A percentile compares a stretch with the other conserved stretches of the same genome.
Conservation (phyloP, 2,888 invertebrate species). For the Pandemis heparana region DNA sequence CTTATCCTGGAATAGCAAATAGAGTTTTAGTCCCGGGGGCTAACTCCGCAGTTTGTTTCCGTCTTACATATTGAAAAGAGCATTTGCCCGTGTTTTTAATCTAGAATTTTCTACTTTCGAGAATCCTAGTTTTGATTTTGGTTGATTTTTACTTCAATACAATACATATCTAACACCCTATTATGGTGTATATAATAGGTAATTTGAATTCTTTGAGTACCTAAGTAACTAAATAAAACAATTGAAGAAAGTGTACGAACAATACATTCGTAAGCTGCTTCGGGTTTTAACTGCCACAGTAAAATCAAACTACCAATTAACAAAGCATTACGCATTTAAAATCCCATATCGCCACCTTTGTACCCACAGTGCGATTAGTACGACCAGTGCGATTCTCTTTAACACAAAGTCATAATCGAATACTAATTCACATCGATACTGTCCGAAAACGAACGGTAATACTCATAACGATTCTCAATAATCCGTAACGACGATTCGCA, state of each 20-base stretch:
- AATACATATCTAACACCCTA: too few species aligned
- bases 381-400: background rate
- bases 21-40: slow-evolving; percentile 11
- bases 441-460: slow-evolving; percentile 26
- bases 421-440: slow-evolving; percentile 21
- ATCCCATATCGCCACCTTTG: background rate
- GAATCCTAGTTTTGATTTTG: too few species aligned
- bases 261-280: background rate
- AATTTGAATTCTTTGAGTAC: background rate
- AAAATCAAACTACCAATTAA: background rate
- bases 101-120: background rate
- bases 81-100: slow-evolving; percentile 4
- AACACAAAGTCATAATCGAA: slow-evolving; percentile 9
- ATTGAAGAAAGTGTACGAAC: background rate
- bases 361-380: background rate
- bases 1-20: slow-evolving; percentile 24
- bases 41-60: slow-evolving; percentile 13
- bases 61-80: slow-evolving; percentile 14
- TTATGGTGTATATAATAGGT: too few species aligned
- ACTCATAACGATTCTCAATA: slow-evolving; percentile 24
- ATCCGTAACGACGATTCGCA: slow-evolving; percentile 30
- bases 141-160: background rate
- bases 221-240: background rate
- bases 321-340: background rate
- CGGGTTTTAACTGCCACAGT: background rate